A percentile compares a stretch with the other conserved stretches of the same genome.
Conservation (phyloP, 2,888 invertebrate species). For the Amorpha juglandis region DNA sequence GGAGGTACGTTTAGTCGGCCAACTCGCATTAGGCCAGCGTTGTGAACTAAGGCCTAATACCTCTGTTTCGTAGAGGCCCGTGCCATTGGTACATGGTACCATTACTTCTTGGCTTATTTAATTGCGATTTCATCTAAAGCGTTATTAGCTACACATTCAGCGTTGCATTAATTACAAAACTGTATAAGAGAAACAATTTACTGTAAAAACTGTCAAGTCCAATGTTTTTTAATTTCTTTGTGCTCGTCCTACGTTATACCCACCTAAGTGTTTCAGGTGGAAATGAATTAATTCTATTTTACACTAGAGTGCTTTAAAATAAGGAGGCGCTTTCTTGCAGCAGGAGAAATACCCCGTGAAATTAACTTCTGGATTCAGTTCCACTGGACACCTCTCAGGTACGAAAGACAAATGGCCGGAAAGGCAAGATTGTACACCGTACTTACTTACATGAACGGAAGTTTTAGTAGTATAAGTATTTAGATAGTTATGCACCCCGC, state of each 20-base stretch:
- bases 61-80: too few species aligned
- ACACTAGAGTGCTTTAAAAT: conserved; percentile 71
- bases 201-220: not conserved
- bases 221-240: not conserved
- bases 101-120: too few species aligned
- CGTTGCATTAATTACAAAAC: not conserved
- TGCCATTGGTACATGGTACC: too few species aligned
- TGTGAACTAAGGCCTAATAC: too few species aligned
- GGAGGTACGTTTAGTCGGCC: too few species aligned
- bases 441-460: conserved; percentile 47
- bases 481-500: too few species aligned
- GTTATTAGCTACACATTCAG: not conserved
- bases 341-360: conserved; percentile 79
- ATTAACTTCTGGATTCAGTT: conserved; percentile 76
- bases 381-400: conserved; percentile 77
- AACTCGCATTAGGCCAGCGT: too few species aligned
- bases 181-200: not conserved
- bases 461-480: conserved; percentile 6
- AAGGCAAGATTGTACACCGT: conserved; percentile 50
- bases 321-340: conserved; percentile 61
- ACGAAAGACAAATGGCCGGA: conserved; percentile 67
- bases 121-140: not conserved
- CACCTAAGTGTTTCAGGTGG: conserved; percentile 47
- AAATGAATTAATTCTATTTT: conserved; percentile 74
- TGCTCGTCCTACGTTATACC: conserved; percentile 37